Evolutionary conservation across 2,888 invertebrate species (phyloP), one percentile per base, ranked within the genome.

Genomic region (Athetis lepigone): DNA sequence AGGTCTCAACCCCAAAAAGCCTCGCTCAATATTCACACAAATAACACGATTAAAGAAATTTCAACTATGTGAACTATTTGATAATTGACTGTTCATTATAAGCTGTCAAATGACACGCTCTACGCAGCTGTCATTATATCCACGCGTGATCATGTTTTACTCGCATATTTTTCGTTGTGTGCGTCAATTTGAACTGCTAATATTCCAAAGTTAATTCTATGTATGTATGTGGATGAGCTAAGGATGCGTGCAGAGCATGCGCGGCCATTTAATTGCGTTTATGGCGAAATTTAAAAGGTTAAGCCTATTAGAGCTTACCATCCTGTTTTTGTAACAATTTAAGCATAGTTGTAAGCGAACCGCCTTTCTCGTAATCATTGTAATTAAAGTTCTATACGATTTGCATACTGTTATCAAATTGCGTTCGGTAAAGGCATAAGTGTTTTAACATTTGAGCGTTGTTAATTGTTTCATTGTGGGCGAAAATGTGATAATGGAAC

Each of bases 271-370:
- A 92, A 92, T 91, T 90, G 83, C 86, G 80, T 85, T 90, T 90
- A 88, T 88, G 81, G 83, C 75, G 88, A 90, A 90, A 88, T 86
- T 79, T 51, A 59, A 92, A 93, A 93, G 93, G 93, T 92, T 89
- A 92, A 87, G 74, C 82, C 86, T 80, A 91, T 92, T 92, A 92
- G 62, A 82, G 78, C 55, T 66, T 61, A 75, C 78, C 66, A 85
- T 77, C 63, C 63, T 65, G 76, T 87, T 90, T 88, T 87, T 88
- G 81, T 81, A 77, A 64, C 72, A 82, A 72, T 77, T 82, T 80
- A 78, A 79, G 77, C 75, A 77, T 75, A 79, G 75, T 83, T 85
- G 83, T 83, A 86, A 83, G 78, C 78, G 76, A 82, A 83, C 87
- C 86, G 85, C 82, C 84, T 85, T 84, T 84, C 81, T 78, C 61